Percentiles rank a stretch among this genome's conserved stretches.
Conservation (phyloP, 2,888 invertebrate species). For the Erpobdella octoculata region DNA sequence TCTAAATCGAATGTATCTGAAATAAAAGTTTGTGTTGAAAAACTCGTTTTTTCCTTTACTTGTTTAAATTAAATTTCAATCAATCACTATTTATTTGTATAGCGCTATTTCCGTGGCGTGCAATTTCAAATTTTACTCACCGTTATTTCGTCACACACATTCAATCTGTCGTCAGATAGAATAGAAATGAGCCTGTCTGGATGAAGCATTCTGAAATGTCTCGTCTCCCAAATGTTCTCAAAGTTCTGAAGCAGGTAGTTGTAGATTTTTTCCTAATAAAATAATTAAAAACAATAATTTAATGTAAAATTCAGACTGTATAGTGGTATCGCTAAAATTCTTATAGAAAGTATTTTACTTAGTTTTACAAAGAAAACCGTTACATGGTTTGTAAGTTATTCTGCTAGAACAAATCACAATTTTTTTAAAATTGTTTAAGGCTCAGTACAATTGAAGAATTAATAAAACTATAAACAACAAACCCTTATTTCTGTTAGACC, state of each 20-base stretch:
- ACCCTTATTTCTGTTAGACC: slow-evolving; percentile 28
- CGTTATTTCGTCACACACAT: slow-evolving; percentile 26
- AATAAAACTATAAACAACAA: background rate
- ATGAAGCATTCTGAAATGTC: slow-evolving; percentile 28
- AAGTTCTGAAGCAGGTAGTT: slow-evolving; percentile 28
- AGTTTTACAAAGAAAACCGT: no score
- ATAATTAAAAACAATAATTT: no score
- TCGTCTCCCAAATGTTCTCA: slow-evolving; percentile 25
- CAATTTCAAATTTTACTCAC: no score
- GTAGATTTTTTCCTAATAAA: slow-evolving; percentile 28
- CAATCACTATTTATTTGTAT: background rate
- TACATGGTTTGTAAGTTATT: no score
- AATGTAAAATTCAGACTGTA: no score
- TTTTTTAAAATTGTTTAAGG: background rate
- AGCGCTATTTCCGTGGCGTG: background rate
- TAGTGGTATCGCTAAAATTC: no score
- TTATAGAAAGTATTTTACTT: no score
- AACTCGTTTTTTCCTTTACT: no score
- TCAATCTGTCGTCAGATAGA: slow-evolving; percentile 29
- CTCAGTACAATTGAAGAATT: background rate
- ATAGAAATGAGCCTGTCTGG: slow-evolving; percentile 27
- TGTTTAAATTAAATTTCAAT: no score
- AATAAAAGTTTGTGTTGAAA: no score
- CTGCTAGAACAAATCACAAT: no score
- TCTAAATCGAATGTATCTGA: no score